Evolutionary conservation across 1,140 invertebrate species (phyloP).

Genomic region (Drosophila kohkoa): DNA sequence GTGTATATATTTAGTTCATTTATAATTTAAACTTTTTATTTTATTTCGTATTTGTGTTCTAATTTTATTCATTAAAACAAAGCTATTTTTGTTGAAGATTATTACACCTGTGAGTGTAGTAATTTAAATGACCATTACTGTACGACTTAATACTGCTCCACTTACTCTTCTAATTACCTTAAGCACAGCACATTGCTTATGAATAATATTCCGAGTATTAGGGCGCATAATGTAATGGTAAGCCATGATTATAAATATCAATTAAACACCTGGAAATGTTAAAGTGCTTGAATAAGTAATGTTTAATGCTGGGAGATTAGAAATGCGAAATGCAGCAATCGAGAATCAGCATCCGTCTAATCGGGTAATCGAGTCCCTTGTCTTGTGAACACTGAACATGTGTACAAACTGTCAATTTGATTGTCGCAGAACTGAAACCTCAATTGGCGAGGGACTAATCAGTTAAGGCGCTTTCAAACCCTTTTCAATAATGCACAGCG

Average conservation of each 20-base stretch:
- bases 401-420: slow-evolving; percentile 50
- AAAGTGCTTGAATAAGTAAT: not conserved
- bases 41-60: too few species aligned
- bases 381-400: not conserved
- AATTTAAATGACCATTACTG: too few species aligned
- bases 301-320: not conserved
- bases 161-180: not conserved
- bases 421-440: slow-evolving; percentile 44
- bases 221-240: not conserved
- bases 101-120: too few species aligned
- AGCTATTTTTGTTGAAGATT: too few species aligned
- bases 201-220: not conserved
- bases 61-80: too few species aligned
- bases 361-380: slow-evolving; percentile 12
- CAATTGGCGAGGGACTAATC: slow-evolving; percentile 17
- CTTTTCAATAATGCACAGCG: slow-evolving; percentile 57
- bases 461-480: slow-evolving; percentile 52
- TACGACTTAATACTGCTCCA: too few species aligned
- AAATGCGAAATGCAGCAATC: not conserved
- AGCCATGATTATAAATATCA: slow-evolving; percentile 4
- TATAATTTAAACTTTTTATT: too few species aligned
- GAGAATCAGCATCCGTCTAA: not conserved
- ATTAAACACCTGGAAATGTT: not conserved
- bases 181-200: not conserved
- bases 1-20: too few species aligned